Conservation (phyloP, 2,113 vertebrate genomes). For the Oceanodroma tethys region DNA sequence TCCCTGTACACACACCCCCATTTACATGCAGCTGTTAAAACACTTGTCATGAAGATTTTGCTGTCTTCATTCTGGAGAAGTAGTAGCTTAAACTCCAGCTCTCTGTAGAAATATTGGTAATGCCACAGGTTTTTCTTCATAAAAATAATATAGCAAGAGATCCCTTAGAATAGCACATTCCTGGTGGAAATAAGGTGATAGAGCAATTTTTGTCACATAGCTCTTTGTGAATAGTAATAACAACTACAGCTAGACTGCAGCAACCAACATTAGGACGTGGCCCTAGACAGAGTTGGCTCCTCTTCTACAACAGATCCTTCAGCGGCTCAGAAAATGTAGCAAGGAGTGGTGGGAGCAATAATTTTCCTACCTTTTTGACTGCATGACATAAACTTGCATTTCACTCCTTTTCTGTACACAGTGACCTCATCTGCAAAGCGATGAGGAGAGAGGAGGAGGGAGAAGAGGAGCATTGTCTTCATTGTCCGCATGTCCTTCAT, state of each 20-base stretch:
- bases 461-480: not conserved
- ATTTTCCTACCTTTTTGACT: not conserved
- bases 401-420: not conserved
- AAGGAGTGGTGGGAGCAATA: not conserved
- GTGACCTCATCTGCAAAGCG: not conserved
- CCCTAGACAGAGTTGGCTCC: not conserved
- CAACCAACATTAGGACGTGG: not conserved
- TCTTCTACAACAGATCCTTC: not conserved
- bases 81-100: not conserved
- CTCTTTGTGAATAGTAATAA: not conserved
- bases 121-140: not conserved
- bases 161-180: not conserved
- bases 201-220: not conserved
- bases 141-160: not conserved
- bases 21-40: not conserved
- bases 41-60: not conserved
- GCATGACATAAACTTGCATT: not conserved
- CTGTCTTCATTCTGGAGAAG: not conserved
- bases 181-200: not conserved
- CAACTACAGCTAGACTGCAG: not conserved
- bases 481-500: not conserved
- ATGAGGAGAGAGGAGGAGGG: not conserved
- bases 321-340: not conserved
- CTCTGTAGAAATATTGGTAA: not conserved
- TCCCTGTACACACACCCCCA: not conserved